These are phyloP conservation scores for Slavum lentiscoides DNA, from an alignment of 2,888 invertebrate genomes.

Conservation along the genomic window DNA sequence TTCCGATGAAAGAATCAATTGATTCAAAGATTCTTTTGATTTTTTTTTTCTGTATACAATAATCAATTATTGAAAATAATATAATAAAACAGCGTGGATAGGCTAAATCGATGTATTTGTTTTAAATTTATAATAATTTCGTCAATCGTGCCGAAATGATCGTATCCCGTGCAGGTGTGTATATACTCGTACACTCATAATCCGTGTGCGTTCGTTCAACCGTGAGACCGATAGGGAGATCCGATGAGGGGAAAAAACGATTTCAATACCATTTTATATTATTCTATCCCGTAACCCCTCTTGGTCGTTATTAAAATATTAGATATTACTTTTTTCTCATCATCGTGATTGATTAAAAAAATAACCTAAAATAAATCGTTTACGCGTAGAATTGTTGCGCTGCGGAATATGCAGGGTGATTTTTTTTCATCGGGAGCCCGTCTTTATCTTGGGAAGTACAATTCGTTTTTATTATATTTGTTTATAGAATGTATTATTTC, in stretches of 20 bases:
- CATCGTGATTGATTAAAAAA: conserved; percentile 37
- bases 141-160: conserved; percentile 21
- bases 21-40: no score
- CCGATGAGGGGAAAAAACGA: conserved; percentile 23
- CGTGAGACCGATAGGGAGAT: conserved; percentile 31
- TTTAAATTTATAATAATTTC: conserved; percentile 13
- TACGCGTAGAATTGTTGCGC: not conserved
- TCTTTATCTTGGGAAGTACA: no score
- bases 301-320: not conserved
- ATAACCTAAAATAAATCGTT: not conserved
- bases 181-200: conserved; percentile 4
- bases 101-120: conserved; percentile 21
- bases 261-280: conserved; percentile 1
- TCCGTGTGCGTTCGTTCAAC: conserved; percentile 37
- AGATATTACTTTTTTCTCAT: conserved; percentile 2
- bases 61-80: not conserved
- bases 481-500: no score
- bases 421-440: no score
- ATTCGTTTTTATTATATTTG: no score
- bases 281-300: not conserved
- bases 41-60: not conserved
- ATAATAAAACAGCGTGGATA: not conserved
- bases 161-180: conserved; percentile 2
- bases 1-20: no score
- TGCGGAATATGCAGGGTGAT: not conserved